Conservation (phyloP, 2,797 vertebrate genomes). For the Stomatorhinus walkeri region DNA sequence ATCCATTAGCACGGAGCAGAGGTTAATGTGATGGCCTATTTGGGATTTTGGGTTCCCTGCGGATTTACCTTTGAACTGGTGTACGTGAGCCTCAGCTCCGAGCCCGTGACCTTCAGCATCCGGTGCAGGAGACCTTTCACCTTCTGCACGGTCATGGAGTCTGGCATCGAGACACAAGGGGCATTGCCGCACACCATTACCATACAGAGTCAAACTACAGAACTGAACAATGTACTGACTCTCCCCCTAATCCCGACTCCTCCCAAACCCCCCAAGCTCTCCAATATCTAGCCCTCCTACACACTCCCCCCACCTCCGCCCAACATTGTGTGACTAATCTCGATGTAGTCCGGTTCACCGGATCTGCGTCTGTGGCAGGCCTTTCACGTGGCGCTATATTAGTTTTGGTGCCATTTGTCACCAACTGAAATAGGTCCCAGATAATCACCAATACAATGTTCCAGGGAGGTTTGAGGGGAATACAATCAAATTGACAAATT, state of each 20-base stretch:
- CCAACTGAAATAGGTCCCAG: not conserved
- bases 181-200: not conserved
- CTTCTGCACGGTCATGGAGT: conserved; percentile 83
- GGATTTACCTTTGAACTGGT: conserved; percentile 72
- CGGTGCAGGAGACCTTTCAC: conserved; percentile 82
- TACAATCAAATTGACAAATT: not conserved
- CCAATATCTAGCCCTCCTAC: not conserved
- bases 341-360: not conserved
- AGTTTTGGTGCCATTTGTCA: not conserved
- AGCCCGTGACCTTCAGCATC: conserved; percentile 72
- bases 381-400: not conserved
- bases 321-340: not conserved
- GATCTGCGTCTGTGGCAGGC: not conserved
- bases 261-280: not conserved
- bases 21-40: not conserved
- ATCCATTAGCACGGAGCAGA: not conserved
- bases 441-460: not conserved
- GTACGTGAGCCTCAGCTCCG: conserved; percentile 73
- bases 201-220: not conserved
- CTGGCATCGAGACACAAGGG: conserved; percentile 44
- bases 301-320: not conserved
- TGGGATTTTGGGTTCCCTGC: not conserved
- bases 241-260: not conserved
- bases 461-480: not conserved
- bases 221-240: not conserved